A percentile compares a stretch with the other conserved stretches of the same genome.
Conservation (phyloP, 2,113 vertebrate species). For the Hydrochoerus hydrochaeris region DNA sequence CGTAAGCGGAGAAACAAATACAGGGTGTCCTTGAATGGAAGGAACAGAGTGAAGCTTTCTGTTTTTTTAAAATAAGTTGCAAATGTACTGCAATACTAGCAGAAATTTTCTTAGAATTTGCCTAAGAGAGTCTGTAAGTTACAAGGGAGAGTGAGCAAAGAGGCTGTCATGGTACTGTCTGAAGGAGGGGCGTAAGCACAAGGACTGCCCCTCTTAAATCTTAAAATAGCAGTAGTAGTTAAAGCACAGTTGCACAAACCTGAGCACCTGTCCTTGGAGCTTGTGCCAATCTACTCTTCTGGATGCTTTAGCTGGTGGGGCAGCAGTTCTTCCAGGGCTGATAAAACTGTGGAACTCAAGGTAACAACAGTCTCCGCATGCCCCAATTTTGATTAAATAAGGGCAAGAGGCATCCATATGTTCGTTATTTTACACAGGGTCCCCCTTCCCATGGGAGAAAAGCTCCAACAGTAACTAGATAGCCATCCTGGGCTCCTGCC, state of each 20-base stretch:
- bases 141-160: not conserved
- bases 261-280: fast-evolving
- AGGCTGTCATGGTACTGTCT: not conserved
- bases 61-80: not conserved
- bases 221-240: not conserved
- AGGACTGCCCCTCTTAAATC: not conserved
- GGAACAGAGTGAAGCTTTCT: not conserved
- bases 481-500: not conserved
- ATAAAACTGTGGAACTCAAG: not conserved
- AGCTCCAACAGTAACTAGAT: not conserved
- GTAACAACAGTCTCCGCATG: not conserved
- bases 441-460: not conserved
- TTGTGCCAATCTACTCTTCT: fast-evolving
- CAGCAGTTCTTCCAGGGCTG: not conserved
- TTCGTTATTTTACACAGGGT: constrained; percentile 5
- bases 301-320: no score
- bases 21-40: not conserved
- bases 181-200: not conserved
- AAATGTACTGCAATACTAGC: not conserved
- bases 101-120: not conserved
- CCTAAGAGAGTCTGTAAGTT: not conserved
- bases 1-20: not conserved
- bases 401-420: not conserved
- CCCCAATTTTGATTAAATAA: not conserved
- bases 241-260: not conserved